These are phyloP conservation scores for Ptilonorhynchus violaceus DNA, from an alignment of 2,113 vertebrate species.

Conservation along the genomic window DNA sequence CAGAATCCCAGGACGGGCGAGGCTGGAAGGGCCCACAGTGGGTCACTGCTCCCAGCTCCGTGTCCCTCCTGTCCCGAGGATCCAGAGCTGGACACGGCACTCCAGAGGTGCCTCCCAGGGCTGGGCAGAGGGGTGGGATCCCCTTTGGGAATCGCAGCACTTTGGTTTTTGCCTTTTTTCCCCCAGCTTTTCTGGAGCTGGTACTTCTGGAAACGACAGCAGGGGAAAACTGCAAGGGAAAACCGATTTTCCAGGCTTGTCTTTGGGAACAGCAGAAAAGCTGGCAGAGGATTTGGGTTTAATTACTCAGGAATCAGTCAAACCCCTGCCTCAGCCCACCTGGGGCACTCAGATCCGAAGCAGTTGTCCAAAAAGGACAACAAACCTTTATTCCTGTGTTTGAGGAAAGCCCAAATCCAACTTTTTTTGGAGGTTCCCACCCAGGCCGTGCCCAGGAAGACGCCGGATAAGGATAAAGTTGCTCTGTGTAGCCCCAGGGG, in stretches of 20 bases:
- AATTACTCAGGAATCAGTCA: background rate
- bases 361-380: background rate
- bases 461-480: background rate
- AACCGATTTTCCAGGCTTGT: background rate
- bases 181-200: background rate
- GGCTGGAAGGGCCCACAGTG: background rate
- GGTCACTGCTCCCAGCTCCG: too few relatives aligned
- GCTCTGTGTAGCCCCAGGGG: background rate
- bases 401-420: background rate
- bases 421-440: background rate
- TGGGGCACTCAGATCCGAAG: background rate
- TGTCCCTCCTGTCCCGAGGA: too few relatives aligned
- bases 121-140: too few relatives aligned
- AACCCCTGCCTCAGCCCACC: background rate
- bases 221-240: background rate
- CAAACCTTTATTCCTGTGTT: background rate
- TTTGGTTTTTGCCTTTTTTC: fast-evolving
- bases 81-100: too few relatives aligned
- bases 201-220: background rate
- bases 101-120: too few relatives aligned
- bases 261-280: background rate
- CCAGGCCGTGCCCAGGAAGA: background rate
- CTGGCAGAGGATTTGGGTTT: background rate
- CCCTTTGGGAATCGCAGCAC: background rate
- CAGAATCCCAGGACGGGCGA: background rate